Percentiles rank a stretch among this genome's conserved stretches.
Conservation (phyloP, 2,888 invertebrate genomes). For the Lathronympha strigana region DNA sequence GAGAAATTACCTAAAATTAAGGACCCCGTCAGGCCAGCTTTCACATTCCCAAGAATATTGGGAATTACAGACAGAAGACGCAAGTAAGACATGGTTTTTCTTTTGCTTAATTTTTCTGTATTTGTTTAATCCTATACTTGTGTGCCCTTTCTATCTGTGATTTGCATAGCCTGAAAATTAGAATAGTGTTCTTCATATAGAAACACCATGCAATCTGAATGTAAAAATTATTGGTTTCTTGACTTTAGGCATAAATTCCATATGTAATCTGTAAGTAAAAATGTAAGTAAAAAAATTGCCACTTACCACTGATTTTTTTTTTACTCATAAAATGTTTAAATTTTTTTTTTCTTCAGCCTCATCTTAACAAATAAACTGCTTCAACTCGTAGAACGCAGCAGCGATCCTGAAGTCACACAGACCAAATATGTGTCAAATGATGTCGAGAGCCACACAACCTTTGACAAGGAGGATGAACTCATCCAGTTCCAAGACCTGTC, state of each 20-base stretch:
- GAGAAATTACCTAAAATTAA: slow-evolving; percentile 89
- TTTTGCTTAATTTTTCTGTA: not conserved
- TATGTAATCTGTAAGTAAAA: too few relatives aligned
- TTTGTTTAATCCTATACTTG: not conserved
- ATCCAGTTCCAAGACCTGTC: slow-evolving; percentile 87
- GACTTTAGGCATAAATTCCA: not conserved
- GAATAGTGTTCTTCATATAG: too few relatives aligned
- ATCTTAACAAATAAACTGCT: slow-evolving; percentile 87
- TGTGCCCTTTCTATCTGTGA: too few relatives aligned
- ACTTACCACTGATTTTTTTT: not conserved
- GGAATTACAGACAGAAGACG: slow-evolving; percentile 89
- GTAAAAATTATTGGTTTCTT: too few relatives aligned
- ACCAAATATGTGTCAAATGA: slow-evolving; percentile 85
- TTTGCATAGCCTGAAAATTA: too few relatives aligned
- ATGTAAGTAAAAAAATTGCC: too few relatives aligned
- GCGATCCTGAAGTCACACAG: slow-evolving; percentile 80
- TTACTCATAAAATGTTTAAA: too few relatives aligned
- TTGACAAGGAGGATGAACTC: slow-evolving; percentile 85
- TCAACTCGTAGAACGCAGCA: slow-evolving; percentile 87
- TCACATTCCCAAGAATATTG: slow-evolving; percentile 88
- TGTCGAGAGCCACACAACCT: slow-evolving; percentile 81
- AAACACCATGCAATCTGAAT: too few relatives aligned
- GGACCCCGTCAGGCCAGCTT: slow-evolving; percentile 88
- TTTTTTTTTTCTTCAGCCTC: slow-evolving; percentile 79
- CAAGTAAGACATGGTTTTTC: slow-evolving; percentile 82